Conservation (phyloP, 1,140 invertebrate genomes). For the Pseudomyrmex gracilis region DNA sequence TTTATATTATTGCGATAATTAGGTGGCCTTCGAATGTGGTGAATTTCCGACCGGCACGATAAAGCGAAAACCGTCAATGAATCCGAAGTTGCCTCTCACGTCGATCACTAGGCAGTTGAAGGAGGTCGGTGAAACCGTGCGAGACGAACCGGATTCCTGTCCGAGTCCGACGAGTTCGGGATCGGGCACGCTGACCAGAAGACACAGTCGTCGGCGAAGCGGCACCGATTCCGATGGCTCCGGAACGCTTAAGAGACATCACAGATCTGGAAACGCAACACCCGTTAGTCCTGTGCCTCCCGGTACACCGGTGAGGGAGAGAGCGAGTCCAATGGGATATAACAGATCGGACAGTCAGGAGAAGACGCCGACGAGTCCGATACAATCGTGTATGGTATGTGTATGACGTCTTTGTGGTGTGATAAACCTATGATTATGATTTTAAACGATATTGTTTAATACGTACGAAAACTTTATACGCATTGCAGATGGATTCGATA, state of each 20-base stretch:
- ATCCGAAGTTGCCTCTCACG: slow-evolving; percentile 95
- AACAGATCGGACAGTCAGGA: slow-evolving; percentile 81
- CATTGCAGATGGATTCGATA: slow-evolving; percentile 85
- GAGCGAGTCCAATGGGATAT: slow-evolving; percentile 82
- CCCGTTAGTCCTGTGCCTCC: slow-evolving; percentile 84
- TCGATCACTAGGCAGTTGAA: slow-evolving; percentile 95
- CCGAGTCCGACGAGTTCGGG: slow-evolving; percentile 83
- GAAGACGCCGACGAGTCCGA: slow-evolving; percentile 83
- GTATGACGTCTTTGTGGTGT: neutral
- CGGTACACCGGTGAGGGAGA: slow-evolving; percentile 85
- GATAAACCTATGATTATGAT: neutral
- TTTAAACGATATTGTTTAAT: too few relatives aligned
- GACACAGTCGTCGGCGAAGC: slow-evolving; percentile 87
- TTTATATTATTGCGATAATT: neutral
- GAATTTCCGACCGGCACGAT: slow-evolving; percentile 89
- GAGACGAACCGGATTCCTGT: slow-evolving; percentile 83
- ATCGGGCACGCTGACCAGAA: slow-evolving; percentile 86
- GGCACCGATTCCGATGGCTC: slow-evolving; percentile 87
- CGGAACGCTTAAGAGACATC: slow-evolving; percentile 88
- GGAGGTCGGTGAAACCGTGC: slow-evolving; percentile 90
- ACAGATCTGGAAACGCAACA: slow-evolving; percentile 85
- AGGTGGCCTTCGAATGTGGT: slow-evolving; percentile 86
- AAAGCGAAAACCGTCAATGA: slow-evolving; percentile 95
- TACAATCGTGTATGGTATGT: slow-evolving; percentile 83
- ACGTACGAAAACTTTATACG: neutral